Evolutionary conservation across 2,113 vertebrate species (phyloP).

Genomic region (Pelobates fuscus): DNA sequence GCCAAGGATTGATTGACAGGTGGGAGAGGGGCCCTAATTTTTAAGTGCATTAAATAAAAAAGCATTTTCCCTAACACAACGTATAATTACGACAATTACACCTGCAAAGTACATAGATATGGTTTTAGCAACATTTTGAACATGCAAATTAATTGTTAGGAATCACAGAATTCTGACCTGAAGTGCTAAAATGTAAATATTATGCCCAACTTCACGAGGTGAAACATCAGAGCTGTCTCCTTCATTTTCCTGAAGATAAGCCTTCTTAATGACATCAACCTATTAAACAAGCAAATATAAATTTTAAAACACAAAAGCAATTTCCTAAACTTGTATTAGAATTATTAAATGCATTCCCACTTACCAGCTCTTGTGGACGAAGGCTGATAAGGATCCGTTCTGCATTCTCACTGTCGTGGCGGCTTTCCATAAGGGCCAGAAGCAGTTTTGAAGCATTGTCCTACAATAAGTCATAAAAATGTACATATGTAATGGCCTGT

Average conservation of each 20-base stretch:
- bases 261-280: constrained; percentile 96
- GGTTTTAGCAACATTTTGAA: no score
- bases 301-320: neutral
- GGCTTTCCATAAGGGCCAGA: constrained; percentile 94
- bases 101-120: no score
- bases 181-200: constrained; percentile 94
- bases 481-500: no score
- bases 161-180: constrained; percentile 73
- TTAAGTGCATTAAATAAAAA: no score
- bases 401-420: constrained; percentile 92
- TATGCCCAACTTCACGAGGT: constrained; percentile 91
- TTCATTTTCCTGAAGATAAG: constrained; percentile 89
- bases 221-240: constrained; percentile 84
- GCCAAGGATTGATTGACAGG: no score
- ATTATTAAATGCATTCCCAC: neutral
- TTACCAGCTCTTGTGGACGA: constrained; percentile 88
- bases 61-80: no score
- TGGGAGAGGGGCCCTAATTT: no score
- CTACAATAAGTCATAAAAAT: constrained; percentile 60
- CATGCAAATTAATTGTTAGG: no score
- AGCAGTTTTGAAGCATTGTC: constrained; percentile 97
- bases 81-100: no score
- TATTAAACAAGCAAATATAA: constrained; percentile 54
- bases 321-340: neutral
- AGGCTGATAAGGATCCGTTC: constrained; percentile 96